Base-by-base conservation (phyloP, 2,888 invertebrate genomes). In the Heliconius charithonia region DNA sequence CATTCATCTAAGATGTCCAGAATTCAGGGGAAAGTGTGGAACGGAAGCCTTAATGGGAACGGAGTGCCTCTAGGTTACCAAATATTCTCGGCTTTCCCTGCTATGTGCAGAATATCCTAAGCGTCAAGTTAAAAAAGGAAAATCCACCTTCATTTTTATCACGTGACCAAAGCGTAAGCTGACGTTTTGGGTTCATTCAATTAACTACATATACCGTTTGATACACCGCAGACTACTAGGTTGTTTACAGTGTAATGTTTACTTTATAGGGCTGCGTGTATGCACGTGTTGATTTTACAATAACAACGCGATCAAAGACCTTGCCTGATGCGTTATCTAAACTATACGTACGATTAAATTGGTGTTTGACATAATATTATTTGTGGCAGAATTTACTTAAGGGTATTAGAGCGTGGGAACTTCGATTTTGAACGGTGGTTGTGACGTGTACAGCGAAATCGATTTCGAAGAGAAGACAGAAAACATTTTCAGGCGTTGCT, bases 291-390 rank as follows among this genome's bases (percentile, higher is more conserved):
- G 85, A 80, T 83, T 82, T 86, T 86, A 91, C 88, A 91, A 92
- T 90, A 92, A 91, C 93, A 92, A 81, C 83, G 83, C 87, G 92
- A 91, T 90, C 91, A 90, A 91, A 91, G 91, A 91, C 91, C 92
- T 85, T 86, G 84, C 83, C 87, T 86, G 84, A 85, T 76, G 79
- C 78, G 78, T 83, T 82, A 84, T 84, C 83, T 82, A 84, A 84
- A 82, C 83, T 82, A 84, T 83, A 82, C 82, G 81, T 79, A 74
- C 78, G 81, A 86, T 88, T 87, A 86, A 87, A 88, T 86, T 89
- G 87, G 86, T 87, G 88, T 87, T 86, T 84, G 81, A 78, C 69
- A 69, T 78, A 76, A 79, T 73, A 80, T 82, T 81, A 80, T 80
- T 80, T 82, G 78, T 78, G 79, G 80, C 73, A 32, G 56, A 77